phyloP scores from a whole-genome alignment of 53 echinoderm and acorn worm genomes.

The Holothuria scabra region DNA sequence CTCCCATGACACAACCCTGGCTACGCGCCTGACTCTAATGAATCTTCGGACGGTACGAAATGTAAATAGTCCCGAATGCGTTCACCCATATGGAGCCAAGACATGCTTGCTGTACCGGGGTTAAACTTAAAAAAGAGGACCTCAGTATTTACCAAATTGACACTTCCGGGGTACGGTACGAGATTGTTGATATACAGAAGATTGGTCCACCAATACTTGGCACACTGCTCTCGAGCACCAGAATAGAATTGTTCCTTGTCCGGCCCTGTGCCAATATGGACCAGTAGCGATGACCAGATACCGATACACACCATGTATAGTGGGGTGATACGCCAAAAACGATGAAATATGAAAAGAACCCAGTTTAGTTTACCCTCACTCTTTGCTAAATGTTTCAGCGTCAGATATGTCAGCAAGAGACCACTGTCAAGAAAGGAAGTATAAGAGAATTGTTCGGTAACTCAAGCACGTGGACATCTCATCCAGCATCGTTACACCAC shows the following conservation, averaged over 20 bases:
- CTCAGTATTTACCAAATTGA: constrained; percentile 23
- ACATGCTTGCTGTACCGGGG: too few species aligned
- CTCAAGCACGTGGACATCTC: too few species aligned
- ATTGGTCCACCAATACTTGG: constrained; percentile 79
- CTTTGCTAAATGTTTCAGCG: constrained; percentile 66
- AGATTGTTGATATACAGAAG: constrained; percentile 83
- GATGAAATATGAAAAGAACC: constrained; percentile 85
- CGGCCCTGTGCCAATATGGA: constrained; percentile 66
- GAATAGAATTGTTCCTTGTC: constrained; percentile 7
- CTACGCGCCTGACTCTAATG: too few species aligned
- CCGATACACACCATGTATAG: constrained; percentile 65
- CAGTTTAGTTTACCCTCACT: constrained; percentile 69
- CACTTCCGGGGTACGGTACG: constrained; percentile 67
- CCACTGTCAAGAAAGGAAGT: constrained; percentile 62
- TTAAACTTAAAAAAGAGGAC: too few species aligned
- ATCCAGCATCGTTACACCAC: too few species aligned
- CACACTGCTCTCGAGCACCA: constrained; percentile 10
- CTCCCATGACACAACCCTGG: too few species aligned
- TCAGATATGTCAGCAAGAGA: constrained; percentile 75
- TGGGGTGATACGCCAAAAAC: constrained; percentile 89
- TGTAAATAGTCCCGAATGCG: too few species aligned
- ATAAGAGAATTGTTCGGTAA: not conserved
- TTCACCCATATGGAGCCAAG: too few species aligned
- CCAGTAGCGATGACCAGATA: constrained; percentile 62
- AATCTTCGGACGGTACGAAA: too few species aligned